Evolutionary conservation across 92 coral and sea anemone species (phyloP).

Genomic region (Metridium senile): DNA sequence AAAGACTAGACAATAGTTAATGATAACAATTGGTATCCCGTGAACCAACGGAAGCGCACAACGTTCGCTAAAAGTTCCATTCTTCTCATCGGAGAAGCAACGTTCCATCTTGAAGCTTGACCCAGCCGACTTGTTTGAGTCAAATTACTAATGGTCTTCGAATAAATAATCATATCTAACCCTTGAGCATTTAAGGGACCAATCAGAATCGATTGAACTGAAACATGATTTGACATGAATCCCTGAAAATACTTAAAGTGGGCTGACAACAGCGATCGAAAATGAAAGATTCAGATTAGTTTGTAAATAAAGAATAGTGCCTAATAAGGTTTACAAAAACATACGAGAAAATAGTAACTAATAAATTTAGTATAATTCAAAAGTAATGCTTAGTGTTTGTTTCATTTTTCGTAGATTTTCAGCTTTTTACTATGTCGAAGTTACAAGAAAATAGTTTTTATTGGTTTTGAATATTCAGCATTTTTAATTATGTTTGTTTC

Average conservation of each 20-base stretch:
- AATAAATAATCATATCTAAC: not conserved
- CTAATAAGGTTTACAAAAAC: not conserved
- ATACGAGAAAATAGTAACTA: not conserved
- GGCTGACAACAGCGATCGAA: not conserved
- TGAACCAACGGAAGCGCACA: constrained; percentile 45
- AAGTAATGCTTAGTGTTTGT: no score
- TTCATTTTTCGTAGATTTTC: no score
- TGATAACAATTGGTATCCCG: constrained; percentile 37
- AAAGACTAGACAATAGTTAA: constrained; percentile 19
- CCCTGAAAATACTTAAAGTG: not conserved
- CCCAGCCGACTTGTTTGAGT: not conserved
- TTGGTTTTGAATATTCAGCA: no score
- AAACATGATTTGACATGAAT: not conserved
- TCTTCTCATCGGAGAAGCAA: not conserved
- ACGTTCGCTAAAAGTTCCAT: not conserved
- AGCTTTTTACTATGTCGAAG: no score
- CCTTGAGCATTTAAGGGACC: not conserved
- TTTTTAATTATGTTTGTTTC: no score
- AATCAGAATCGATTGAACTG: not conserved
- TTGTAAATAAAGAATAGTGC: not conserved
- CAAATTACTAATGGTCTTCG: not conserved
- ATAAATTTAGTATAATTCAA: no score
- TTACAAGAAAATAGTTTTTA: no score
- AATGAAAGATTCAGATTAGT: not conserved
- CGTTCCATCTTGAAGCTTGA: not conserved